A percentile compares a stretch with the other conserved stretches of the same genome.
phyloP scores from a whole-genome alignment of 2,888 invertebrate genomes.

The Drosophila neonasuta region DNA sequence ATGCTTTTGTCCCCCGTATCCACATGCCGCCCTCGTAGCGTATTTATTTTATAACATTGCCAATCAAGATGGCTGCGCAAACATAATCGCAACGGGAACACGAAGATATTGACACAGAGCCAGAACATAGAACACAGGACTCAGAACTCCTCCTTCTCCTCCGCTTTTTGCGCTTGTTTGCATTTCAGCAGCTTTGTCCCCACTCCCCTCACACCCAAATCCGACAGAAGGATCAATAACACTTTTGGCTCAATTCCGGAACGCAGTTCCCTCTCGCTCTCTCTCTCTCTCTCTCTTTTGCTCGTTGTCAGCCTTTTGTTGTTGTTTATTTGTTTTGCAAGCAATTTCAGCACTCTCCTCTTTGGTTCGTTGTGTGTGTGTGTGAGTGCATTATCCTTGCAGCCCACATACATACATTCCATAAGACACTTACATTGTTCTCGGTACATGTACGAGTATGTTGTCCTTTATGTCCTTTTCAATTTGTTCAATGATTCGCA shows the following conservation, averaged over 20 bases:
- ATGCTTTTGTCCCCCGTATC: conserved; percentile 6
- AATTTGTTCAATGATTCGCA: conserved; percentile 81
- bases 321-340: conserved; percentile 76
- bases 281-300: conserved; percentile 8
- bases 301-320: conserved; percentile 47
- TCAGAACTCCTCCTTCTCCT: conserved; percentile 38
- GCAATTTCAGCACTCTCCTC: conserved; percentile 69
- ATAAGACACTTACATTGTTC: conserved; percentile 15
- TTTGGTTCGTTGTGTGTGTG: neutral
- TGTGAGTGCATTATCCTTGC: conserved; percentile 41
- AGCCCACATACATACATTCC: conserved; percentile 19
- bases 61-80: conserved; percentile 83
- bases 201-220: conserved; percentile 33
- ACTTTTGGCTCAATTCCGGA: conserved; percentile 72
- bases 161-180: conserved; percentile 23
- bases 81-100: conserved; percentile 79
- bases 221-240: conserved; percentile 77
- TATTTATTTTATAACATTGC: conserved; percentile 83
- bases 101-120: conserved; percentile 55
- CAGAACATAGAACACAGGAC: conserved; percentile 34
- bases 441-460: conserved; percentile 35
- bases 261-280: conserved; percentile 15
- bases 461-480: conserved; percentile 70
- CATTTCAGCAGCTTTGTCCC: conserved; percentile 58
- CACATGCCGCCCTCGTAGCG: conserved; percentile 58